Evolutionary conservation across 2,888 invertebrate genomes (phyloP), one percentile per base, ranked within the genome.

Genomic region (Apotomis betuletana): DNA sequence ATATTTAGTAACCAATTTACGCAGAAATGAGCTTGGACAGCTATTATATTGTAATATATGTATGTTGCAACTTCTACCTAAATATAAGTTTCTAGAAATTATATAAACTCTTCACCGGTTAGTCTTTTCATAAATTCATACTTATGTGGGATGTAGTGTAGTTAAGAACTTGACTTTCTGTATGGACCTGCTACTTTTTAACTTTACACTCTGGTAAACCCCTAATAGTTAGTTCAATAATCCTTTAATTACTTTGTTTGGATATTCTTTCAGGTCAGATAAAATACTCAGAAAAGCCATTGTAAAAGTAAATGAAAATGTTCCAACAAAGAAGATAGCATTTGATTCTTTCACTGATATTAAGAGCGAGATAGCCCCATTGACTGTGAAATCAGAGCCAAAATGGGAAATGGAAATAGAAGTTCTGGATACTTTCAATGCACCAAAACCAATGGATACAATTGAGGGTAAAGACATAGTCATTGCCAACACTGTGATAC

Each of bases 321-420:
- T 86, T 44, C 85, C 90, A 52, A 91, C 90, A 6, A 93, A 93
- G 76, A 93, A 93, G 79, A 90, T 94, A 67, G 86, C 88, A 54
- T 94, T 94, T 86, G 89, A 93, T 80, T 90, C 92, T 15, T 88
- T 93, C 68, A 90, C 87, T 65, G 93, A 94, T 74, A 89, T 94
- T 10, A 94, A 93, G 84, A 89, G 90, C 85, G 93, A 94, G 78
- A 92, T 94, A 75, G 90, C 87, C 58, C 89, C 92, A 9, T 78
- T 92, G 38, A 79, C 83, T 46, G 79, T 93, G 41, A 92, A 93
- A 80, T 59, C 77, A 13, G 93, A 92, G 78, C 92, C 93, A 75
- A 88, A 89, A 82, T 92, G 92, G 92, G 92, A 93, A 78, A 83
- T 92, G 85, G 93, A 93, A 83, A 85, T 93, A 71, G 92, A 92